These are phyloP conservation scores for Pandemis heparana DNA, from an alignment of 2,888 invertebrate genomes.

Conservation along the genomic window DNA sequence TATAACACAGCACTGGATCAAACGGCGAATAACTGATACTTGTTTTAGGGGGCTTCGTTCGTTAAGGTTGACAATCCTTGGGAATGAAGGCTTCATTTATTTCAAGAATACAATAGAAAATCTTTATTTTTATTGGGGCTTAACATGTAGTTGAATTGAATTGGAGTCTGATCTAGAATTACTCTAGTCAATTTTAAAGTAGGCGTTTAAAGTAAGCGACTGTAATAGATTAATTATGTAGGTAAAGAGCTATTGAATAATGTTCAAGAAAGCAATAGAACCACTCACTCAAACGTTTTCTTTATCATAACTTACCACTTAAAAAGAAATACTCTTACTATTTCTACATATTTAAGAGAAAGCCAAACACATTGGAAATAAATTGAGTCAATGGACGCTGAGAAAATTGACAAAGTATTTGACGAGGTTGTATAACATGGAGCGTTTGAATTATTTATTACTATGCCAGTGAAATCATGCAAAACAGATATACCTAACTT, in stretches of 20 bases:
- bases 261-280: neutral
- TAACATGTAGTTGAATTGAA: too few relatives aligned
- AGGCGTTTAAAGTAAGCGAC: too few relatives aligned
- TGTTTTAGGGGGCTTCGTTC: too few relatives aligned
- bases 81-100: too few relatives aligned
- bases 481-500: slow-evolving; percentile 31
- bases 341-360: neutral
- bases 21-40: too few relatives aligned
- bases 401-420: slow-evolving; percentile 1
- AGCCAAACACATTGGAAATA: neutral
- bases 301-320: neutral
- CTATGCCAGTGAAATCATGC: slow-evolving; percentile 29
- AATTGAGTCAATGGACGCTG: neutral
- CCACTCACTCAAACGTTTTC: neutral
- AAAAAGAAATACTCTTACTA: neutral
- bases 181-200: too few relatives aligned
- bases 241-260: neutral
- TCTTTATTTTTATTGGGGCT: too few relatives aligned
- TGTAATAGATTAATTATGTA: too few relatives aligned
- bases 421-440: slow-evolving; percentile 4
- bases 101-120: too few relatives aligned
- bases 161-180: too few relatives aligned
- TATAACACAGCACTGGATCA: neutral
- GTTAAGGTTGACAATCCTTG: too few relatives aligned
- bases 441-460: slow-evolving; percentile 1